Evolutionary conservation across 1,140 invertebrate species (phyloP), one percentile per base, ranked within the genome.

Genomic region (Drosophila carrolli): DNA sequence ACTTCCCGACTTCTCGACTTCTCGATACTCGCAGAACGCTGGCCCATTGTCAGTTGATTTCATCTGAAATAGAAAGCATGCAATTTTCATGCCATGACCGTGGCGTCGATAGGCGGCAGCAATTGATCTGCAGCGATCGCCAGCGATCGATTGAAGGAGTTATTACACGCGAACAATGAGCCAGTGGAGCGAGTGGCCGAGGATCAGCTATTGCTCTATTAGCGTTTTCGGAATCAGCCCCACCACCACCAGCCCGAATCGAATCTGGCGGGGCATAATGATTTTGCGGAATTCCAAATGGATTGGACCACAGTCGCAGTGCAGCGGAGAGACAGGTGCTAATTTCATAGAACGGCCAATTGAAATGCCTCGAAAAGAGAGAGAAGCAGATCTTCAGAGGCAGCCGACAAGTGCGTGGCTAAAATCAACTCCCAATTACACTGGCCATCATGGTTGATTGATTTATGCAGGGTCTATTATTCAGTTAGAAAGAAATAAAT

Each of bases 51-150:
- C 82, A 85, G 82, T 82, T 83, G 83, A 86, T 86, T 86, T 86
- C 83, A 88, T 88, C 83, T 89, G 84, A 89, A 89, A 89, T 90
- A 89, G 84, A 89, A 89, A 89, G 84, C 85, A 89, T 89, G 84
- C 84, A 89, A 89, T 89, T 89, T 89, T 89, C 76, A 90, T 89
- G 84, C 84, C 84, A 89, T 57, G 83, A 51, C 72, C 61, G 44
- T 75, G 79, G 78, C 81, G 73, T 78, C 79, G 78, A 85, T 88
- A 86, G 68, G 82, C 82, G 82, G 84, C 84, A 73, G 77, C 84
- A 89, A 89, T 89, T 89, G 84, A 89, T 89, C 84, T 89, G 68
- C 65, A 53, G 65, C 65, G 65, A 68, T 68, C 60, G 60, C 60
- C 44, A 51, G 60, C 78, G 78, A 89, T 88, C 83, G 83, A 89